A percentile compares a stretch with the other conserved stretches of the same genome.
Evolutionary conservation across 2,113 vertebrate species (phyloP).

Genomic region (Hippopotamus amphibius): DNA sequence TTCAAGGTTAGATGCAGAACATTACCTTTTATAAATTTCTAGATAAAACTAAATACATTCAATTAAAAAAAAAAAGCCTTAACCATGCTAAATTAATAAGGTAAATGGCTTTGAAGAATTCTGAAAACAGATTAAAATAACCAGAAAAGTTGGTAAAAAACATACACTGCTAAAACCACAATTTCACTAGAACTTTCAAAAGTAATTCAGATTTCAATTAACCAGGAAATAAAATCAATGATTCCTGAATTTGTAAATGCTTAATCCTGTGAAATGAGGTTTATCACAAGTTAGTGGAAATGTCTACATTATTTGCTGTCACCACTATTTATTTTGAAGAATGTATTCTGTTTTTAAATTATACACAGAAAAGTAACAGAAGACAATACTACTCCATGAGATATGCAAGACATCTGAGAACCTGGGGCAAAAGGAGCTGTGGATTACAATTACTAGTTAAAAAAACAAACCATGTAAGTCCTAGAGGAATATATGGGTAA

Average conservation of each 20-base stretch:
- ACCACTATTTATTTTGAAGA: background rate
- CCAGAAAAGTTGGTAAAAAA: background rate
- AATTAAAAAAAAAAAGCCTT: background rate
- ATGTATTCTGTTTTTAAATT: background rate
- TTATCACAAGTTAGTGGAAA: background rate
- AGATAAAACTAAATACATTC: constrained; percentile 2
- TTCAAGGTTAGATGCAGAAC: background rate
- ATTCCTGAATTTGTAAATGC: background rate
- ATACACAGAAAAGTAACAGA: constrained; percentile 3
- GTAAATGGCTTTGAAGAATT: background rate
- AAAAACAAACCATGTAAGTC: background rate
- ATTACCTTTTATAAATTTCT: constrained; percentile 1
- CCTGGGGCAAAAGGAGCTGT: background rate
- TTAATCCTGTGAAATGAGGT: background rate
- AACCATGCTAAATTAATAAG: constrained; percentile 10
- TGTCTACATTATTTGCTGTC: background rate
- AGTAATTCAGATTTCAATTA: background rate
- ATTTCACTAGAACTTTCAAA: background rate
- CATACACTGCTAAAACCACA: background rate
- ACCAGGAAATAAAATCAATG: background rate
- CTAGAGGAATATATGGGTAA: background rate
- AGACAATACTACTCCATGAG: background rate
- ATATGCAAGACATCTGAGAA: background rate
- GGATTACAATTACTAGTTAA: background rate
- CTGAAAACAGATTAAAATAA: constrained; percentile 28